phyloP scores from a whole-genome alignment of 2,888 invertebrate species.

The Trilocha varians region DNA sequence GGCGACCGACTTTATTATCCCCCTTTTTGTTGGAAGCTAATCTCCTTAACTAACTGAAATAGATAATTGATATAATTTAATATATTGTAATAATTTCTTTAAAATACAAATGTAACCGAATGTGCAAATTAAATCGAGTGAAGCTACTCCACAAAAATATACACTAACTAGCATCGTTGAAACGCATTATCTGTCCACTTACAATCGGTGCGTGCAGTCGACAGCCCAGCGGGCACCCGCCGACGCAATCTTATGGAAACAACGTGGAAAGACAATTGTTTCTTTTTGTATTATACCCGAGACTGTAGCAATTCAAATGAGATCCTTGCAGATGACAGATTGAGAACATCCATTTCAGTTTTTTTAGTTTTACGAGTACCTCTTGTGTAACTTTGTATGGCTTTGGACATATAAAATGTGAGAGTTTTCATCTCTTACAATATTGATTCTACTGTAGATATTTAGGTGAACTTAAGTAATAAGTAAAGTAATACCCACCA shows the following conservation, averaged over 20 bases:
- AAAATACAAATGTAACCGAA: conserved; percentile 3
- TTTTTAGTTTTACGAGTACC: neutral
- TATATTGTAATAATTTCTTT: no score
- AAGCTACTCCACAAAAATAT: conserved; percentile 32
- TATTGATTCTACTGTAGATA: no score
- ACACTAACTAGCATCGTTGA: conserved; percentile 26
- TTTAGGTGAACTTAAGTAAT: no score
- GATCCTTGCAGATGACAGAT: conserved; percentile 18
- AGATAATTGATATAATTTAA: no score
- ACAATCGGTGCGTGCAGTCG: conserved; percentile 15
- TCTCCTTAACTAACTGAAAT: no score
- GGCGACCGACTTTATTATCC: no score
- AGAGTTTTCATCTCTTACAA: neutral
- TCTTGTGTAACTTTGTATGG: no score
- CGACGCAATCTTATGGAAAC: conserved; percentile 27
- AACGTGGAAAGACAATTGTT: conserved; percentile 20
- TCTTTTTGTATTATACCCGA: conserved; percentile 21
- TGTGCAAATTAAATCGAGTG: conserved; percentile 17
- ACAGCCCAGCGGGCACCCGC: conserved; percentile 21
- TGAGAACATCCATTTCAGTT: conserved; percentile 17
- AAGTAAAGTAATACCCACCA: no score
- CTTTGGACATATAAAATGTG: neutral
- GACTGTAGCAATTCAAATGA: conserved; percentile 28
- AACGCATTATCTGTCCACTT: conserved; percentile 30
- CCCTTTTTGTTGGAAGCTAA: no score